A percentile compares a stretch with the other conserved stretches of the same genome.
These are phyloP conservation scores for Melanostigma gelatinosum DNA, from an alignment of 2,113 vertebrate genomes.

Conservation along the genomic window DNA sequence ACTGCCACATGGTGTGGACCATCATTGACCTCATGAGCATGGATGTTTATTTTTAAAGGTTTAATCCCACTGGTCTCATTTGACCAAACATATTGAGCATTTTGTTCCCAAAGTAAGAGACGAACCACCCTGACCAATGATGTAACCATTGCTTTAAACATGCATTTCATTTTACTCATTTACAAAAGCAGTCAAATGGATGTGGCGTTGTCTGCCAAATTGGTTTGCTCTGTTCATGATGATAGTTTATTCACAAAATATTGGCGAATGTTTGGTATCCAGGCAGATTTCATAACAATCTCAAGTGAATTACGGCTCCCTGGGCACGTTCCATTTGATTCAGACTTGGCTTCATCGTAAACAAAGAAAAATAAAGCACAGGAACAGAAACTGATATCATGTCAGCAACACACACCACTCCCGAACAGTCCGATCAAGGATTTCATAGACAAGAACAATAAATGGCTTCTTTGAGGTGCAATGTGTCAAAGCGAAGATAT, in stretches of 20 bases:
- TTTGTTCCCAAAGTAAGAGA: fast-evolving
- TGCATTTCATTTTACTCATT: background rate
- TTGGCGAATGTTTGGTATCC: background rate
- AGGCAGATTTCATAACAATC: constrained; percentile 1
- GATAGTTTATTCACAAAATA: background rate
- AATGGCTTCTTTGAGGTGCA: background rate
- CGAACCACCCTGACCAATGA: background rate
- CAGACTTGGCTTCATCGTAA: background rate
- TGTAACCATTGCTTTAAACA: background rate
- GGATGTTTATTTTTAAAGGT: constrained; percentile 25
- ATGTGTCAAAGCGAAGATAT: background rate
- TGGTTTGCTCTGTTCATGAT: background rate
- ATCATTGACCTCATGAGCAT: background rate
- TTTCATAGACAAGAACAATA: background rate
- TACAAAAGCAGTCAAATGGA: background rate
- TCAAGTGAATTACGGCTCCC: background rate
- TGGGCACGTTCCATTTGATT: background rate
- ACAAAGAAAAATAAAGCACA: constrained; percentile 4
- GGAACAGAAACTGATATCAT: background rate
- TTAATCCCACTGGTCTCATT: constrained; percentile 22
- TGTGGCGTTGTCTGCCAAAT: background rate
- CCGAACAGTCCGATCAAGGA: background rate
- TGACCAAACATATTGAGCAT: background rate
- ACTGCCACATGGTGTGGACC: background rate
- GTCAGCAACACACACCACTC: background rate